Evolutionary conservation across 2,113 vertebrate genomes (phyloP).

Genomic region (Illadopsis cleaveri): DNA sequence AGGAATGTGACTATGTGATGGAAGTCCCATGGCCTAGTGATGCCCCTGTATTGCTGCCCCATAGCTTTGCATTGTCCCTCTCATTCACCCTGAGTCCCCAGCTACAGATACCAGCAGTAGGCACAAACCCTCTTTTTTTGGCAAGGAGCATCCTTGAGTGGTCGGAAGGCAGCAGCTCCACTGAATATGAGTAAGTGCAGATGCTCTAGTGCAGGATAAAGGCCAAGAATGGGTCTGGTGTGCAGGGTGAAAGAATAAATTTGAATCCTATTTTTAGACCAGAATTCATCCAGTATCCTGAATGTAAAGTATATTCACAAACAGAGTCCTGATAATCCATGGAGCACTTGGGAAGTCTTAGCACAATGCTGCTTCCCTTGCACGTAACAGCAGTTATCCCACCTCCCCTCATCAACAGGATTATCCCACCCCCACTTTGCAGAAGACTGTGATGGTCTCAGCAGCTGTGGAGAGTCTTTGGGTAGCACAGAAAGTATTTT

Average conservation of each 20-base stretch:
- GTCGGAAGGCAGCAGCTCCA: constrained; percentile 9
- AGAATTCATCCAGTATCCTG: neutral
- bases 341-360: neutral
- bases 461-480: neutral
- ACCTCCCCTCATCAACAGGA: neutral
- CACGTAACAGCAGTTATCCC: neutral
- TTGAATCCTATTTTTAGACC: neutral
- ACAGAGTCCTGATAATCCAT: neutral
- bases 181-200: neutral
- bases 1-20: neutral
- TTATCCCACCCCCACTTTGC: neutral
- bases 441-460: neutral
- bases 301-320: neutral
- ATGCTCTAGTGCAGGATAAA: constrained; percentile 18
- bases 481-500: neutral
- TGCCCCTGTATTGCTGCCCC: neutral
- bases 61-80: neutral
- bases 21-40: neutral
- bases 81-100: neutral
- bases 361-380: neutral
- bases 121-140: neutral
- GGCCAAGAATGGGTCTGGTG: constrained; percentile 9
- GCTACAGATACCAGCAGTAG: neutral
- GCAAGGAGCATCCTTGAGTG: neutral
- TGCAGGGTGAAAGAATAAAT: neutral